Percentiles rank a stretch among this genome's conserved stretches.
Conservation (phyloP, 2,113 vertebrate species). For the Hymenochirus boettgeri region DNA sequence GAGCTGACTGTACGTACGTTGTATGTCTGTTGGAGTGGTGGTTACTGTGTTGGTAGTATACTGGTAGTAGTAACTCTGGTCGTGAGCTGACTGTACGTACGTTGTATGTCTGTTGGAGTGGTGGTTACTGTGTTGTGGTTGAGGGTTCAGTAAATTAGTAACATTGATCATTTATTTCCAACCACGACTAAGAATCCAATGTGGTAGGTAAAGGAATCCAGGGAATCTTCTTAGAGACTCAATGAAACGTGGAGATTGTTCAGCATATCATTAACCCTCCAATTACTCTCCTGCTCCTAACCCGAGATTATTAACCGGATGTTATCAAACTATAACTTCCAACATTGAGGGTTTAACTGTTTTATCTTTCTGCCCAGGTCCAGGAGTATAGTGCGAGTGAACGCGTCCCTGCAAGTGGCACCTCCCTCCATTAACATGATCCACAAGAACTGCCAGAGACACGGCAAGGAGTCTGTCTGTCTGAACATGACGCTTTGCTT, state of each 20-base stretch:
- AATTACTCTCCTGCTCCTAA: neutral
- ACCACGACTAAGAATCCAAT: too few species aligned
- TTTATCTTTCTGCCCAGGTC: conserved; percentile 65
- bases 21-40: too few species aligned
- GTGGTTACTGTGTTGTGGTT: too few species aligned
- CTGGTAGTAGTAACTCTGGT: too few species aligned
- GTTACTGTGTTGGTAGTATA: too few species aligned
- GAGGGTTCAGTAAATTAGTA: too few species aligned
- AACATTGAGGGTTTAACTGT: neutral
- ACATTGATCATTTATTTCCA: too few species aligned
- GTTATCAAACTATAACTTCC: too few species aligned
- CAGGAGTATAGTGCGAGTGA: conserved; percentile 74
- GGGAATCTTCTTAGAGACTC: neutral
- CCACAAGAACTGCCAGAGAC: conserved; percentile 72
- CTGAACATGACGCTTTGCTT: conserved; percentile 78
- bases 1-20: too few species aligned
- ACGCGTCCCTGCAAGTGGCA: conserved; percentile 66
- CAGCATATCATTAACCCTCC: neutral
- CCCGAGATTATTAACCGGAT: neutral
- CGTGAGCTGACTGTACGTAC: too few species aligned
- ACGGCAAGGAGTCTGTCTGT: conserved; percentile 72
- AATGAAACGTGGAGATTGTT: neutral
- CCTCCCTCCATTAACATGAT: conserved; percentile 80
- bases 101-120: too few species aligned
- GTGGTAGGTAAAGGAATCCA: neutral